Conservation (phyloP, 92 coral and sea anemone species). For the Zoanthus sansibaricus region DNA sequence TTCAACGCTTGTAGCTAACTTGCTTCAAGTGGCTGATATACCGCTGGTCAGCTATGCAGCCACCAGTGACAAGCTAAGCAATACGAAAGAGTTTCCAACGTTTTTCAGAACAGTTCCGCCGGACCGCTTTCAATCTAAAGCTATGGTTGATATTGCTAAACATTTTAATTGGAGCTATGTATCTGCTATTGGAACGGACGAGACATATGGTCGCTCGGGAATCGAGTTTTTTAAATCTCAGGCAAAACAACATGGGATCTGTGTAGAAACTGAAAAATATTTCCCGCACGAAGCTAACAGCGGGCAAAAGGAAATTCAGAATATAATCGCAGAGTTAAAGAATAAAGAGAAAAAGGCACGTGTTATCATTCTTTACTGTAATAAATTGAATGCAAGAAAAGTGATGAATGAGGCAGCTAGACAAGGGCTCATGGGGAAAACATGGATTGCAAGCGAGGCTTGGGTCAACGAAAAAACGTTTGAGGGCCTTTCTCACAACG, state of each 20-base stretch:
- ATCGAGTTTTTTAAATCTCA: slow-evolving; percentile 78
- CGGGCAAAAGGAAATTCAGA: slow-evolving; percentile 34
- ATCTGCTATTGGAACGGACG: slow-evolving; percentile 78
- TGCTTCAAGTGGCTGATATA: slow-evolving; percentile 78
- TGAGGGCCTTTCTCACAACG: slow-evolving; percentile 44
- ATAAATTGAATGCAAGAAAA: slow-evolving; percentile 10
- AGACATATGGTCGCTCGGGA: slow-evolving; percentile 90
- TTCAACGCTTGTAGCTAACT: slow-evolving; percentile 79
- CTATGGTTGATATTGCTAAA: slow-evolving; percentile 78
- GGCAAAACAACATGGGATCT: slow-evolving; percentile 59
- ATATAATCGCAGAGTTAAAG: slow-evolving; percentile 67
- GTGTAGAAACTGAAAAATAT: slow-evolving; percentile 78
- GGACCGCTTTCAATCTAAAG: slow-evolving; percentile 86
- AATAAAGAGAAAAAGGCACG: slow-evolving; percentile 37
- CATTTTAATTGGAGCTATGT: slow-evolving; percentile 92
- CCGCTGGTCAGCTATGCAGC: slow-evolving; percentile 95
- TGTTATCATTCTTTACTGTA: slow-evolving; percentile 77
- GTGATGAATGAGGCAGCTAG: slow-evolving; percentile 63
- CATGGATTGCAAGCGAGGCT: slow-evolving; percentile 92
- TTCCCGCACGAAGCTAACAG: slow-evolving; percentile 48
- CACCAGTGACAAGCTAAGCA: slow-evolving; percentile 86
- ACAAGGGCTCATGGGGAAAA: slow-evolving; percentile 61
- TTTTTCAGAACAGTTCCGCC: slow-evolving; percentile 96
- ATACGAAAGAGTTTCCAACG: slow-evolving; percentile 73
- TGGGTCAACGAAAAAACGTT: slow-evolving; percentile 61